These are phyloP conservation scores for Galerucella nymphaeae DNA, from an alignment of 2,888 invertebrate genomes.

Conservation along the genomic window DNA sequence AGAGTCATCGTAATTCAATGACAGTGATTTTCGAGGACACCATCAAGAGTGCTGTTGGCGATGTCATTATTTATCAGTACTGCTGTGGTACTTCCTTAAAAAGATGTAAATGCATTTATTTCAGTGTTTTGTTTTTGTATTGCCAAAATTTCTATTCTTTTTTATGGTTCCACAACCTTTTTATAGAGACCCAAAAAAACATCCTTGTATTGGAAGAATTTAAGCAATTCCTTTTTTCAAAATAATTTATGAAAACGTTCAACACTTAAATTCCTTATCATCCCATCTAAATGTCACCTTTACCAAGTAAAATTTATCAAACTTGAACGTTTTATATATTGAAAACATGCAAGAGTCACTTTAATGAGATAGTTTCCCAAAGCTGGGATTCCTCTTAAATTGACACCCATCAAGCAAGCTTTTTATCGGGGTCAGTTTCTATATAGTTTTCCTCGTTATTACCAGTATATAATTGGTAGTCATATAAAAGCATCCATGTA, in stretches of 20 bases:
- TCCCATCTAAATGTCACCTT: conserved; percentile 2
- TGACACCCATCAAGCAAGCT: conserved; percentile 2
- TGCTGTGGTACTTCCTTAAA: background rate
- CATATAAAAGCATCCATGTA: conserved; percentile 3
- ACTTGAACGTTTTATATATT: background rate
- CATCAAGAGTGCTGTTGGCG: background rate
- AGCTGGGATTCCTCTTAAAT: background rate
- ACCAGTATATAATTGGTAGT: background rate
- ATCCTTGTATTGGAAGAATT: too few relatives aligned
- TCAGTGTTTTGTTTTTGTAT: background rate
- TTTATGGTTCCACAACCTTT: too few relatives aligned
- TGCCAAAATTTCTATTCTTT: too few relatives aligned
- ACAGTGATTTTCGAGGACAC: conserved; percentile 13
- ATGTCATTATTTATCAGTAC: too few relatives aligned
- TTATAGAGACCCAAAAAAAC: too few relatives aligned
- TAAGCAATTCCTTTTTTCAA: too few relatives aligned
- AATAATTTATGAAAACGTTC: background rate
- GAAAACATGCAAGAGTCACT: background rate
- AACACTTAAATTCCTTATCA: background rate
- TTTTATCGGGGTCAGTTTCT: conserved; percentile 8
- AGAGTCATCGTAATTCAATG: background rate
- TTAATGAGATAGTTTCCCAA: conserved; percentile 6
- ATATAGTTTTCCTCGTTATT: conserved; percentile 4
- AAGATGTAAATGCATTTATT: background rate
- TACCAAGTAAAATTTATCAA: background rate